Conservation (phyloP, 2,113 vertebrate species). For the Paramisgurnus dabryanus region DNA sequence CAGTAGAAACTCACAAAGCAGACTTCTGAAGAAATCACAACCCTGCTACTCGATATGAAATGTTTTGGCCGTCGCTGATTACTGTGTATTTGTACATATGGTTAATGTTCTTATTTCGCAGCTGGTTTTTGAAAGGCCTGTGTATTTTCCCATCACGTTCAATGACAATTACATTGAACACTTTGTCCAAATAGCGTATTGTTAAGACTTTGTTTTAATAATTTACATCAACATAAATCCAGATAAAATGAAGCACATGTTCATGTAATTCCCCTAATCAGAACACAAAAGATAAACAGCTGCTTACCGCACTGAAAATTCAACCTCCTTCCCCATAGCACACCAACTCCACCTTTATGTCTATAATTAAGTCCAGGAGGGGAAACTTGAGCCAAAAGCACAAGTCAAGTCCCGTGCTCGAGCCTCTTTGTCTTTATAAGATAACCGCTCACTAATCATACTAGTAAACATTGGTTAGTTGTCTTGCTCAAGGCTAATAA, state of each 20-base stretch:
- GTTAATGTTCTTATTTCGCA: slow-evolving; percentile 1
- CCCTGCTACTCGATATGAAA: not conserved
- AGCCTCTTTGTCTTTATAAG: slow-evolving; percentile 2
- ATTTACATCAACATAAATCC: not conserved
- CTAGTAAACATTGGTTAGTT: not conserved
- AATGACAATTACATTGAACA: not conserved
- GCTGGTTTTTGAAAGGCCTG: slow-evolving; percentile 10
- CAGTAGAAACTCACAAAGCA: slow-evolving; percentile 5
- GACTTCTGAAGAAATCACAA: not conserved
- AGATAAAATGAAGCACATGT: slow-evolving; percentile 1
- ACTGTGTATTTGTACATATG: slow-evolving; percentile 5
- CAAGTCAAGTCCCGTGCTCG: not conserved
- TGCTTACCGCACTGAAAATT: slow-evolving; percentile 9
- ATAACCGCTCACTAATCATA: not conserved
- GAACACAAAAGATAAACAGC: slow-evolving; percentile 11
- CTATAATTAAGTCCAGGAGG: slow-evolving; percentile 21
- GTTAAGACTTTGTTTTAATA: not conserved
- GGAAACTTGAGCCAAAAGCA: slow-evolving; percentile 6
- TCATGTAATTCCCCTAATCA: slow-evolving; percentile 2
- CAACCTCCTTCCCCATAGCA: not conserved
- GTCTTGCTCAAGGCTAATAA: not conserved
- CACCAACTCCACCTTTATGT: not conserved
- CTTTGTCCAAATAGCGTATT: slow-evolving; percentile 23
- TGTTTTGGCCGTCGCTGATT: not conserved
- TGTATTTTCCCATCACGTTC: not conserved